Evolutionary conservation across 2,113 vertebrate species (phyloP).

Genomic region (Rhodinocichla rosea): DNA sequence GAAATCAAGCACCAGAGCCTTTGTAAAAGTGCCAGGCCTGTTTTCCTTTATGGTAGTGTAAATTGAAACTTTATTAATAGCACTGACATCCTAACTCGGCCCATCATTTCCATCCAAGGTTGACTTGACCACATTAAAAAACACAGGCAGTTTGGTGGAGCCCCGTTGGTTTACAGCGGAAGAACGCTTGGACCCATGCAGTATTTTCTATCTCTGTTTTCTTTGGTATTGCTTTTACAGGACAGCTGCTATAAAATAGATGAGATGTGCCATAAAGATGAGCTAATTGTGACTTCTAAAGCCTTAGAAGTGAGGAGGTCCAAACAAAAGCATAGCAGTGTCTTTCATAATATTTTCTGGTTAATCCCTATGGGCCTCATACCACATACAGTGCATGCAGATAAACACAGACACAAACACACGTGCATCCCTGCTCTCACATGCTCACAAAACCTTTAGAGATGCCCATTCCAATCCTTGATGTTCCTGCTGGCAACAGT

Average conservation of each 20-base stretch:
- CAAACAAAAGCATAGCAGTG: neutral
- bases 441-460: neutral
- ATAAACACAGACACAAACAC: neutral
- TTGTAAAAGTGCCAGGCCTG: neutral
- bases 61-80: neutral
- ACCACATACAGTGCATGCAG: neutral
- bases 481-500: fast-evolving
- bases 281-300: neutral
- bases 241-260: neutral
- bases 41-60: neutral
- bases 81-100: neutral
- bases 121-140: neutral
- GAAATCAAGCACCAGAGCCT: neutral
- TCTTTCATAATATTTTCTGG: neutral
- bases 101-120: neutral
- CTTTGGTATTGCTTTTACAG: neutral
- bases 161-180: neutral
- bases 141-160: neutral
- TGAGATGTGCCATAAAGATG: neutral
- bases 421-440: neutral
- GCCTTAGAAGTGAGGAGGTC: neutral
- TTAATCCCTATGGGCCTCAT: neutral
- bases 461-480: neutral
- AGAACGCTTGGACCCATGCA: fast-evolving
- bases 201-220: neutral